phyloP scores from a whole-genome alignment of 1,140 invertebrate genomes.

The Yoshiicerus persimilis region DNA sequence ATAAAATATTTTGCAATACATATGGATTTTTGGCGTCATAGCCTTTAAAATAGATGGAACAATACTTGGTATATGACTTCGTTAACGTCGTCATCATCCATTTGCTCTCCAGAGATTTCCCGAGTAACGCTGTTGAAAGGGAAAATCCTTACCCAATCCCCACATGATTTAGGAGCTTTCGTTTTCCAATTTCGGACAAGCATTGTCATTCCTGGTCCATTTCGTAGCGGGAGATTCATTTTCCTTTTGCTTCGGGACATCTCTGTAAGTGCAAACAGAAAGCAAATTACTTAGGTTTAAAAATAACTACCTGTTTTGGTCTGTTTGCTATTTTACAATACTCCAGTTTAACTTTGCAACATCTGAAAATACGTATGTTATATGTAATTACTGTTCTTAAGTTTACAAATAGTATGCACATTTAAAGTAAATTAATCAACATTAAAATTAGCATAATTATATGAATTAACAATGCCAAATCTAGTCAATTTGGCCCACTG shows the following conservation, averaged over 20 bases:
- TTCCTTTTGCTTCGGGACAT: neutral
- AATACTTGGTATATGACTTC: conserved; percentile 30
- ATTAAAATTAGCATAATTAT: too few species aligned
- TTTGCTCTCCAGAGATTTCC: conserved; percentile 8
- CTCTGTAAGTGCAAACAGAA: neutral
- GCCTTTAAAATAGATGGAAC: neutral
- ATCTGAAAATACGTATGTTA: too few species aligned
- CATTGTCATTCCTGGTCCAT: conserved; percentile 32
- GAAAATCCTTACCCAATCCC: conserved; percentile 41
- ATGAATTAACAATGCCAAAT: too few species aligned
- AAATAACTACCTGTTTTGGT: neutral
- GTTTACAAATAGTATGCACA: neutral
- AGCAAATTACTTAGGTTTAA: neutral
- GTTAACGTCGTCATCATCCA: conserved; percentile 34
- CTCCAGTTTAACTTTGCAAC: too few species aligned
- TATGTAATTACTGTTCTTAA: too few species aligned
- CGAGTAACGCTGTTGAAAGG: conserved; percentile 32
- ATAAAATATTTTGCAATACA: neutral
- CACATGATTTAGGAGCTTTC: conserved; percentile 8
- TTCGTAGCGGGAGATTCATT: neutral
- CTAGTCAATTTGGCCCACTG: too few species aligned
- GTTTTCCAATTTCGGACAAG: conserved; percentile 24
- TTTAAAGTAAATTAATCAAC: neutral
- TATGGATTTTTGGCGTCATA: neutral
- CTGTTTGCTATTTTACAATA: too few species aligned